A percentile compares a stretch with the other conserved stretches of the same genome.
Evolutionary conservation across 2,888 invertebrate species (phyloP).

Genomic region (Apodemia mormo): DNA sequence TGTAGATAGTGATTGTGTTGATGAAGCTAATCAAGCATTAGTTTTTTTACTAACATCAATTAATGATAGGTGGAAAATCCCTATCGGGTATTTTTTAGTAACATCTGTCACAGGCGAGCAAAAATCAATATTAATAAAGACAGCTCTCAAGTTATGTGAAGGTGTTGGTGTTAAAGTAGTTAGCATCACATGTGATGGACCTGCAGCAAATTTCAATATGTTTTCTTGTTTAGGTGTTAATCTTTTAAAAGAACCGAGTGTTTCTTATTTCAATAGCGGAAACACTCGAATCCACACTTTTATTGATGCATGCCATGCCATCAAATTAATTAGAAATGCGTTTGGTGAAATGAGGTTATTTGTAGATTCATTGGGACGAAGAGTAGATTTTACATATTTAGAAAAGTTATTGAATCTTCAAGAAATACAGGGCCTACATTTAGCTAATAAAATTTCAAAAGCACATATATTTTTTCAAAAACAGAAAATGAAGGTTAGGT

Average conservation of each 20-base stretch:
- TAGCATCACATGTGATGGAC: not conserved
- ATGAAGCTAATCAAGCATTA: constrained; percentile 1
- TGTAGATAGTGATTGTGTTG: constrained; percentile 13
- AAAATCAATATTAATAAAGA: constrained; percentile 15
- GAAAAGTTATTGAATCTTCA: constrained; percentile 3
- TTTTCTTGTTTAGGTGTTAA: constrained; percentile 7
- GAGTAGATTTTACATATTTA: constrained; percentile 11
- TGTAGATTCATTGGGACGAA: not conserved
- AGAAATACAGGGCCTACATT: constrained; percentile 4
- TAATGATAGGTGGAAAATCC: constrained; percentile 18
- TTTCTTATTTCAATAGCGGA: no score
- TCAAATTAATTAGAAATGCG: constrained; percentile 18
- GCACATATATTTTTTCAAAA: constrained; percentile 17
- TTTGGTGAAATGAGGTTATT: constrained; percentile 14
- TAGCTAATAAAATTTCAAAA: not conserved
- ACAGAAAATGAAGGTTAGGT: constrained; percentile 17
- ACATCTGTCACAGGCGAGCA: constrained; percentile 6
- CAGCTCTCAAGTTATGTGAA: not conserved
- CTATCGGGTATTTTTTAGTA: constrained; percentile 19
- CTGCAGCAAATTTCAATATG: not conserved
- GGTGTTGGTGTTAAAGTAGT: not conserved
- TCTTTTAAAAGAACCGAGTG: not conserved
- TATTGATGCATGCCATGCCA: constrained; percentile 15
- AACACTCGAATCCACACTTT: constrained; percentile 1
- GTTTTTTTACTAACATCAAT: constrained; percentile 21